phyloP scores from a whole-genome alignment of 2,113 vertebrate species.

The zebrafish (Danio rerio) region GRCz12tu NC_133188.1:42957001-42957500 shows the following conservation, averaged over 20 bases:
- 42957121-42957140: background rate
- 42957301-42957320: slow-evolving; percentile 62
- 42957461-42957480: slow-evolving; percentile 4
- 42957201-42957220: background rate
- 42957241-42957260: slow-evolving; percentile 58
- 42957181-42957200: background rate
- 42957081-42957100: background rate
- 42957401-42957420: background rate
- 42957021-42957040: background rate
- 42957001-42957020: too few relatives aligned
- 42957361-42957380: slow-evolving; percentile 64
- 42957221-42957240: background rate
- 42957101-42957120: background rate
- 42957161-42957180: background rate
- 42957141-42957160: background rate
- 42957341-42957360: slow-evolving; percentile 67
- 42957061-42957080: background rate
- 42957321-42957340: slow-evolving; percentile 21
- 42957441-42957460: background rate
- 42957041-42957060: background rate
- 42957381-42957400: slow-evolving; percentile 46
- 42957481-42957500: background rate
- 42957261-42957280: background rate
- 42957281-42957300: slow-evolving; percentile 57
- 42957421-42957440: slow-evolving; percentile 1